Evolutionary conservation across 2,797 vertebrate genomes (phyloP).

Genomic region (Gorsachius magnificus): DNA sequence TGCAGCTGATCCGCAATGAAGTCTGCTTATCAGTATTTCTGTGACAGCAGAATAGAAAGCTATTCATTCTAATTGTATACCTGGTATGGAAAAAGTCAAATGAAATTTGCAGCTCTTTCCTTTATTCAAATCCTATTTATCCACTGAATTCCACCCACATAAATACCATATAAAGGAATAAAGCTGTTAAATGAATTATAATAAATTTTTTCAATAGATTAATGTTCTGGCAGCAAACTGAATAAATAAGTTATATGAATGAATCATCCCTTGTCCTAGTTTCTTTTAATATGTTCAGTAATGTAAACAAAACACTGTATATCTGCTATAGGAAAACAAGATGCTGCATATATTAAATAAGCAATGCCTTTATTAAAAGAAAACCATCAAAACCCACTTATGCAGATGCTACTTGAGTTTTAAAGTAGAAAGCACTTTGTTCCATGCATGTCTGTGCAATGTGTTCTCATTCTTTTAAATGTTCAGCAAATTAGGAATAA

Average conservation of each 20-base stretch:
- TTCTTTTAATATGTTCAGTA: slow-evolving; percentile 34
- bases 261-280: slow-evolving; percentile 33
- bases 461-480: slow-evolving; percentile 36
- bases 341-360: slow-evolving; percentile 20
- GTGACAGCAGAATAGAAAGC: background rate
- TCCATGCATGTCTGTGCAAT: slow-evolving; percentile 18
- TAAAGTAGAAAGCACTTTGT: slow-evolving; percentile 42
- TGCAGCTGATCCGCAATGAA: background rate
- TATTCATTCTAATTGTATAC: slow-evolving; percentile 14
- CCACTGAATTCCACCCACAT: slow-evolving; percentile 13
- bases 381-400: slow-evolving; percentile 45
- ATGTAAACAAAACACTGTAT: slow-evolving; percentile 23
- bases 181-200: slow-evolving; percentile 28
- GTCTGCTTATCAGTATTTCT: background rate
- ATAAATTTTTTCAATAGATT: slow-evolving; percentile 24
- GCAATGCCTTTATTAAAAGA: slow-evolving; percentile 26
- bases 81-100: slow-evolving; percentile 21
- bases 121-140: slow-evolving; percentile 32
- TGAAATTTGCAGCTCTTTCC: slow-evolving; percentile 19
- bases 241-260: slow-evolving; percentile 27
- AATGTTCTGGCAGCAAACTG: background rate
- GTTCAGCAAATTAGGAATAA: slow-evolving; percentile 46
- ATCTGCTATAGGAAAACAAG: slow-evolving; percentile 20
- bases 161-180: slow-evolving; percentile 40
- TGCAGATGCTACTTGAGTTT: slow-evolving; percentile 53